These are phyloP conservation scores for Marmota flaviventris DNA, from an alignment of 2,113 vertebrate genomes.

Conservation along the genomic window DNA sequence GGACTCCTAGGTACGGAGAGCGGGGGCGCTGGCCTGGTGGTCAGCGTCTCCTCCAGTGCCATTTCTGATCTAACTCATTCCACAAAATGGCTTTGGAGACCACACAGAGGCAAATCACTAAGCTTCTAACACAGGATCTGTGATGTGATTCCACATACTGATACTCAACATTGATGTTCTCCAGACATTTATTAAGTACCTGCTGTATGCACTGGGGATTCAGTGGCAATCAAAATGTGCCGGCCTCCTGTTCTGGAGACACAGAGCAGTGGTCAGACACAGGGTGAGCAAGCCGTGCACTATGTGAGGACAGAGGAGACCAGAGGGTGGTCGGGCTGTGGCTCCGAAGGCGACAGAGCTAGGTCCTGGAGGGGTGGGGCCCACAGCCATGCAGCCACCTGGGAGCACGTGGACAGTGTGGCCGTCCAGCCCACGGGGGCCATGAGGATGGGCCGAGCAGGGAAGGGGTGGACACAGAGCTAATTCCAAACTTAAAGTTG, in stretches of 20 bases:
- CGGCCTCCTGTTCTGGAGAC: neutral
- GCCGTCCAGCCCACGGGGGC: too few relatives aligned
- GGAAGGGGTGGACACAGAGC: neutral
- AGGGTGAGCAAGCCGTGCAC: neutral
- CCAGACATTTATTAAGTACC: rapidly evolving
- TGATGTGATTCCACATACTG: rapidly evolving
- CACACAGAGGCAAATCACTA: rapidly evolving
- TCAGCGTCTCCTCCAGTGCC: neutral
- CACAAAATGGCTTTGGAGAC: rapidly evolving
- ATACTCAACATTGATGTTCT: neutral
- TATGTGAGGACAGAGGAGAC: too few relatives aligned
- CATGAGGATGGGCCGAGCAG: neutral
- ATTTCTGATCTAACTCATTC: too few relatives aligned
- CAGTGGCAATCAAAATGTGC: too few relatives aligned
- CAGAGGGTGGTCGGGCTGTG: neutral
- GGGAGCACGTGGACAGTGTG: too few relatives aligned
- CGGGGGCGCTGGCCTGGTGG: rapidly evolving
- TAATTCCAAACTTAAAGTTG: neutral
- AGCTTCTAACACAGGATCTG: neutral
- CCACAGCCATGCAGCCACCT: too few relatives aligned
- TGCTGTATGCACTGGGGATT: neutral
- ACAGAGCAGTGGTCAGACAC: too few relatives aligned
- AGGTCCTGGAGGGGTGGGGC: neutral
- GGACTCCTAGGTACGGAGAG: neutral
- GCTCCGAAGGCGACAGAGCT: neutral